Conservation (phyloP, 2,888 invertebrate species). For the Hyposoter dolosus region DNA sequence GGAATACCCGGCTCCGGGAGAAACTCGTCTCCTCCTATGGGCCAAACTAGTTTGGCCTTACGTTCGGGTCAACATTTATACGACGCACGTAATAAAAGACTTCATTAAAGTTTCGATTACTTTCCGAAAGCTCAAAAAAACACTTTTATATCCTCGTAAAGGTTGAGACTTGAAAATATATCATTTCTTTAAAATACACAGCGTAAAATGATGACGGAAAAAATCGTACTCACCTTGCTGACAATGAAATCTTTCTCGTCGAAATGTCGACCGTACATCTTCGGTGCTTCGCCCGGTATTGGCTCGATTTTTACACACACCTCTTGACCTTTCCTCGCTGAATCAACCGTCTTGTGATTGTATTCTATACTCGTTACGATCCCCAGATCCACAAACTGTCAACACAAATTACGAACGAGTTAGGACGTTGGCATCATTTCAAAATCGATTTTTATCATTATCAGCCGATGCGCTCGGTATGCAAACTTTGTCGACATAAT, state of each 20-base stretch:
- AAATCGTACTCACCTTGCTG: constrained; percentile 91
- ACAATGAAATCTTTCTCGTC: constrained; percentile 97
- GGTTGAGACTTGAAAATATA: not conserved
- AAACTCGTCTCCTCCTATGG: not conserved
- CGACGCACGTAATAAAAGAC: not conserved
- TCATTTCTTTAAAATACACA: too few relatives aligned
- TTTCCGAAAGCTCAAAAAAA: not conserved
- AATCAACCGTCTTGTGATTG: constrained; percentile 97
- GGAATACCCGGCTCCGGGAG: not conserved
- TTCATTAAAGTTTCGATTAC: not conserved
- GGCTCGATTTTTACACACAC: constrained; percentile 99
- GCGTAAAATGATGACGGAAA: not conserved
- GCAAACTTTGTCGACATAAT: too few relatives aligned
- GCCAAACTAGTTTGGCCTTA: not conserved
- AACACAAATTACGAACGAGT: constrained; percentile 69
- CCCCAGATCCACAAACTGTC: constrained; percentile 97
- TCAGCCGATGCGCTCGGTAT: too few relatives aligned
- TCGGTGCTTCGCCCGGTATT: constrained; percentile 98
- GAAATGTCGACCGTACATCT: constrained; percentile 99
- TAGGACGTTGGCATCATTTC: not conserved
- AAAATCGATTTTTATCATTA: not conserved
- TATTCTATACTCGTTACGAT: constrained; percentile 97
- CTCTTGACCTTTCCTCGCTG: constrained; percentile 97
- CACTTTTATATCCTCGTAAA: not conserved
- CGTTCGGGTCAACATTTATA: not conserved